phyloP scores from a whole-genome alignment of 2,888 invertebrate species.

The Tricholauxania praeusta region DNA sequence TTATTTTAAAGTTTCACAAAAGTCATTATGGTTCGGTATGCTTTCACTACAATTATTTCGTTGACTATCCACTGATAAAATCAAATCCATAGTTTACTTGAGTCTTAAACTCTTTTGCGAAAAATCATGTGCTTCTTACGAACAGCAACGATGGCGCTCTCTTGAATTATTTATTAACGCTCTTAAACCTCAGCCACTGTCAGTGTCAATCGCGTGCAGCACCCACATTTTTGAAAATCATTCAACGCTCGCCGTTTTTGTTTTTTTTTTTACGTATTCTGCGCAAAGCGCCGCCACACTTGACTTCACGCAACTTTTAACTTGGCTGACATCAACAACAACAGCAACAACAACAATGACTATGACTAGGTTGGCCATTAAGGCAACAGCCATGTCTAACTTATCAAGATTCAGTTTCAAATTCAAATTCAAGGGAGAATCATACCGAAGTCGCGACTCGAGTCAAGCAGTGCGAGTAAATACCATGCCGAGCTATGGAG shows the following conservation, averaged over 20 bases:
- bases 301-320: slow-evolving; percentile 34
- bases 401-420: slow-evolving; percentile 33
- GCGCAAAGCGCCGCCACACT: slow-evolving; percentile 28
- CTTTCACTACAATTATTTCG: too few species aligned
- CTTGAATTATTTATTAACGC: slow-evolving; percentile 37
- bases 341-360: slow-evolving; percentile 34
- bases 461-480: too few species aligned
- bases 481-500: too few species aligned
- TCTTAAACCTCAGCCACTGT: slow-evolving; percentile 49
- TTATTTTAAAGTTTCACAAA: too few species aligned
- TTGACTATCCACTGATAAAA: too few species aligned
- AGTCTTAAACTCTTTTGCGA: slow-evolving; percentile 8
- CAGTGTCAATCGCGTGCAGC: slow-evolving; percentile 52
- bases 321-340: slow-evolving; percentile 33
- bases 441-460: too few species aligned
- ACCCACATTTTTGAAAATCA: background rate
- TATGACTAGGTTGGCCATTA: slow-evolving; percentile 14
- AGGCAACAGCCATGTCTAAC: background rate
- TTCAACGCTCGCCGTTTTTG: too few species aligned
- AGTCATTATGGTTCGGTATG: too few species aligned
- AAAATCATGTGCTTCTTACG: background rate
- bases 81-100: too few species aligned
- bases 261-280: background rate
- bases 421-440: slow-evolving; percentile 33
- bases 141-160: slow-evolving; percentile 9